Evolutionary conservation across 2,797 vertebrate genomes (phyloP), one percentile per base, ranked within the genome.

Genomic region (Lerista edwardsae): DNA sequence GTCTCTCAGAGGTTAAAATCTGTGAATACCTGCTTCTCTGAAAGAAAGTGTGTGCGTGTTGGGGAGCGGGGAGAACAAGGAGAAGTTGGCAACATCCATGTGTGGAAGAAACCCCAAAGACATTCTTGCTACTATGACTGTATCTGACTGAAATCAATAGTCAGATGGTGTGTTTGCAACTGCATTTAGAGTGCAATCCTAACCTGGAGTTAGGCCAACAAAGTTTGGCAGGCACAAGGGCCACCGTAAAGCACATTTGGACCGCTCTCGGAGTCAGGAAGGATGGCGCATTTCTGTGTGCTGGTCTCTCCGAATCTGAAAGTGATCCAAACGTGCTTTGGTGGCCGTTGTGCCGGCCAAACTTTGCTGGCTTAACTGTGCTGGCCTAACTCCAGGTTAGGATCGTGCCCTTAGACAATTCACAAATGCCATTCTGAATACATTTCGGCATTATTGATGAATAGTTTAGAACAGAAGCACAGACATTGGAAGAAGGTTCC

Each of bases 1-100:
- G 59, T 79, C 69, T 87, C 57, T 87, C 62, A 44, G 81, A 87
- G 51, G 85, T 31, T 73, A 51, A 73, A 86, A 78, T 47, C n/a
- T 59, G 51, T 74, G 68, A 65, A 41, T 64, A 83, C 2, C 76
- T 79, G 80, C 69, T 61, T 79, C 87, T 85, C 72, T n/a, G 67
- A 36, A 61, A 29, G 27, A 39, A 17, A 14, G 51, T 44, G 41
- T 44, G 41, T 44, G n/a, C n/a, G n/a, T n/a, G n/a, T 51, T 51
- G 47, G 47, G 47, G 23, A 6, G 23, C 6, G 19, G 29, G 17
- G 5, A 4, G 39, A 14, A 17, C 6, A 19, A 73, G 69, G 55
- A 44, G 73, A 73, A 62, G 27, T 25, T 1, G 36, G 29, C 25
- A 71, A 47, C 39, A 44, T 78, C 25, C 15, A 41, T 17, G 25